Conservation (phyloP, 2,797 vertebrate genomes). For the Halcyon leucocephala region DNA sequence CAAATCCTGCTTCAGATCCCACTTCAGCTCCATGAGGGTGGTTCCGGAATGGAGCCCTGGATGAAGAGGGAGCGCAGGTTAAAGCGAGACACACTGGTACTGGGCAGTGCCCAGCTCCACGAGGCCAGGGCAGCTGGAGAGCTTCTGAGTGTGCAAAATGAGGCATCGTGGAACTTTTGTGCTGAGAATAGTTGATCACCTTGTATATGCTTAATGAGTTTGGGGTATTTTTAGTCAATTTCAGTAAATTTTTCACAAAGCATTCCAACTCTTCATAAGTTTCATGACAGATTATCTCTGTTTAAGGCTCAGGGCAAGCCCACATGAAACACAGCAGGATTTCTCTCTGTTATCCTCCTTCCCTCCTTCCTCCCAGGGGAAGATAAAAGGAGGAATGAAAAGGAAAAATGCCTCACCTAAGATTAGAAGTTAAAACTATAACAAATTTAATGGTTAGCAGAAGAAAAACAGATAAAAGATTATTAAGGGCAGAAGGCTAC, state of each 20-base stretch:
- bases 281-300: not conserved
- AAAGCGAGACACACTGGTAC: not conserved
- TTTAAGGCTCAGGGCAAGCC: too few relatives aligned
- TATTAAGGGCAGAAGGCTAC: too few relatives aligned
- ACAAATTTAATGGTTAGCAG: too few relatives aligned
- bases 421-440: too few relatives aligned
- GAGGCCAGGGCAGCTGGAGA: not conserved
- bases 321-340: too few relatives aligned
- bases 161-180: not conserved
- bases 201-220: not conserved
- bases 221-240: not conserved
- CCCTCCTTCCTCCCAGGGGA: too few relatives aligned
- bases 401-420: too few relatives aligned
- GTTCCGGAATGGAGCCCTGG: not conserved
- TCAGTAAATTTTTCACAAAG: not conserved
- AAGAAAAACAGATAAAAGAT: too few relatives aligned
- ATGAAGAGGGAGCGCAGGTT: not conserved
- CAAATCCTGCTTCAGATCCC: not conserved
- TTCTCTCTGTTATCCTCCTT: too few relatives aligned
- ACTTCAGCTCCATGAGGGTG: not conserved
- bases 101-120: accelerated
- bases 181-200: not conserved
- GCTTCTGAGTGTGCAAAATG: too few relatives aligned
- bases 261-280: not conserved
- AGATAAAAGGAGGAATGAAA: too few relatives aligned